phyloP scores from a whole-genome alignment of 2,797 vertebrate genomes.

The Peromyscus nudipes region DNA sequence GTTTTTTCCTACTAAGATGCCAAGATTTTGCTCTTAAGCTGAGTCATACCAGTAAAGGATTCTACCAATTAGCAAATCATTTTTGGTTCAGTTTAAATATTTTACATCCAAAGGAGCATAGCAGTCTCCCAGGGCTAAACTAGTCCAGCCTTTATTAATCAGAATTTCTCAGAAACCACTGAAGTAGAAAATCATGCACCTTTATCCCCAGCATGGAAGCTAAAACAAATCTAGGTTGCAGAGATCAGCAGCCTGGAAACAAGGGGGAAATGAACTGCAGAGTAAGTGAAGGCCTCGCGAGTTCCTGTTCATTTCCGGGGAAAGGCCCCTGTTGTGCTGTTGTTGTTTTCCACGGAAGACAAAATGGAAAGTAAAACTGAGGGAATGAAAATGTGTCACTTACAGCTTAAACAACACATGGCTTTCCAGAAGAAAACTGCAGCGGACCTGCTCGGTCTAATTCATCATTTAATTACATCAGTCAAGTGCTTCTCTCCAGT shows the following conservation, averaged over 20 bases:
- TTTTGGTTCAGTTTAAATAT: slow-evolving; percentile 25
- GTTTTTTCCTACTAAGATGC: background rate
- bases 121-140: background rate
- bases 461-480: background rate
- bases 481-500: background rate
- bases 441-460: background rate
- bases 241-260: background rate
- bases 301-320: background rate
- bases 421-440: slow-evolving; percentile 5
- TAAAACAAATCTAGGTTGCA: background rate
- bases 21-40: slow-evolving; percentile 4
- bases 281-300: background rate
- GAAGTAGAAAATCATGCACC: background rate
- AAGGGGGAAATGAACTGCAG: background rate
- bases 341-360: background rate
- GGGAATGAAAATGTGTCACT: background rate
- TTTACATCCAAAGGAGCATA: slow-evolving; percentile 21
- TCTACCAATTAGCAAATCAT: slow-evolving; percentile 54
- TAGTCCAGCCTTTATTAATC: background rate
- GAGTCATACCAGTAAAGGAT: background rate
- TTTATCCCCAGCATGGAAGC: background rate
- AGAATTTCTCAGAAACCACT: slow-evolving; percentile 1
- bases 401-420: background rate
- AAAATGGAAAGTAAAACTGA: slow-evolving; percentile 8
- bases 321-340: background rate